Conservation (phyloP, 2,888 invertebrate species). For the Pycnomerus fuliginosus region DNA sequence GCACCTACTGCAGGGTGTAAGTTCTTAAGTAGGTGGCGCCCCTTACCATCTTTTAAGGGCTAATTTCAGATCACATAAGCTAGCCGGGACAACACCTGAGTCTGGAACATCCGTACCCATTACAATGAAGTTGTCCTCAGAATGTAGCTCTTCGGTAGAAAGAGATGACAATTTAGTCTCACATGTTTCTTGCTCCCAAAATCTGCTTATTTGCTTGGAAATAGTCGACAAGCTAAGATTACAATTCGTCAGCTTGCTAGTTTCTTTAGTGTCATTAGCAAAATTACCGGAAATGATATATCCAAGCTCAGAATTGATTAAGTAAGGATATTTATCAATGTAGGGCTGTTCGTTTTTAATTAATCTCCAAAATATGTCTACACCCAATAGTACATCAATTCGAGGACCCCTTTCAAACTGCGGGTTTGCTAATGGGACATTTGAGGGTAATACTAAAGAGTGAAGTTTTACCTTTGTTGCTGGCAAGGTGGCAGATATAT, state of each 20-base stretch:
- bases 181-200: slow-evolving; percentile 1
- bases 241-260: background rate
- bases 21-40: too few relatives aligned
- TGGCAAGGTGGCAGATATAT: background rate
- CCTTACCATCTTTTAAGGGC: too few relatives aligned
- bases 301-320: background rate
- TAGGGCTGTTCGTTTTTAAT: background rate
- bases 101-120: too few relatives aligned
- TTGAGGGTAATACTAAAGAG: slow-evolving; percentile 4
- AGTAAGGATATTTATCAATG: background rate
- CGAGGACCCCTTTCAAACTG: slow-evolving; percentile 1
- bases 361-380: slow-evolving; percentile 6
- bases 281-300: background rate
- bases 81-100: too few relatives aligned
- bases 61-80: too few relatives aligned
- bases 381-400: slow-evolving; percentile 13
- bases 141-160: background rate
- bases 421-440: slow-evolving; percentile 11
- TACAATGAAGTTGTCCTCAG: background rate
- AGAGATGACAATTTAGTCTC: background rate
- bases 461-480: background rate
- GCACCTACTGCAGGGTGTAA: too few relatives aligned
- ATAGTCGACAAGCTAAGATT: background rate
- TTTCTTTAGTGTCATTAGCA: background rate
- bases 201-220: background rate